Base-by-base conservation (phyloP, 2,888 invertebrate species). In the Polydrusus tereticollis region DNA sequence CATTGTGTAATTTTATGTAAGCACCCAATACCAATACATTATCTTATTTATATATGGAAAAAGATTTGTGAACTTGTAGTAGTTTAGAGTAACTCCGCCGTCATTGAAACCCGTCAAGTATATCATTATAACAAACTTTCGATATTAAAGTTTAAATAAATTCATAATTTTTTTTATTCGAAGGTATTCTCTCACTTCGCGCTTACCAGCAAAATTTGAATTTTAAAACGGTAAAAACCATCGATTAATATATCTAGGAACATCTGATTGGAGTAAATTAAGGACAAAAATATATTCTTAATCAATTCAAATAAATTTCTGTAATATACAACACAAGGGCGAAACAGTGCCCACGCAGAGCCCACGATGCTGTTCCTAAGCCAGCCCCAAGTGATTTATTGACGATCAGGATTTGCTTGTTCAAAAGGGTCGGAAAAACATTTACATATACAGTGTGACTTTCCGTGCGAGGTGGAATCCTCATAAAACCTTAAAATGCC, bases 331-430 rank as follows among this genome's bases (percentile, higher is more conserved):
- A 29, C 18, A 55, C 16, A 55, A 55, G 29, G 16, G 52, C 33
- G 29, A 55, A 55, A 55, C 29, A 55, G 8, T 10, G 29, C 16
- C 52, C 29, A 55, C n/a, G n/a, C 14, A 33, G 23, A 29, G 16
- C 52, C 52, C 33, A 55, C 8, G 23, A 12, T 55, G 23, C 29
- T 18, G 52, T 29, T 18, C 29, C 10, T 29, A 55, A 55, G 52
- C 52, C 52, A 55, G 52, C 16, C 21, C 58, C n/a, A 12, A n/a
- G 47, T 63, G 63, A 63, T 63, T 63, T 63, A 63, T 63, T 47
- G 63, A 45, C 63, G 33, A 47, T 63, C 47, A 50, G 50, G 63
- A 45, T 63, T 63, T 63, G 63, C 50, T 47, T 63, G 47, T 47
- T 33, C 18, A 43, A 33, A 47, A 63, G 63, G 63, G 63, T 63